These are phyloP conservation scores for Trachelus tabidus DNA, from an alignment of 2,888 invertebrate species.

Conservation along the genomic window DNA sequence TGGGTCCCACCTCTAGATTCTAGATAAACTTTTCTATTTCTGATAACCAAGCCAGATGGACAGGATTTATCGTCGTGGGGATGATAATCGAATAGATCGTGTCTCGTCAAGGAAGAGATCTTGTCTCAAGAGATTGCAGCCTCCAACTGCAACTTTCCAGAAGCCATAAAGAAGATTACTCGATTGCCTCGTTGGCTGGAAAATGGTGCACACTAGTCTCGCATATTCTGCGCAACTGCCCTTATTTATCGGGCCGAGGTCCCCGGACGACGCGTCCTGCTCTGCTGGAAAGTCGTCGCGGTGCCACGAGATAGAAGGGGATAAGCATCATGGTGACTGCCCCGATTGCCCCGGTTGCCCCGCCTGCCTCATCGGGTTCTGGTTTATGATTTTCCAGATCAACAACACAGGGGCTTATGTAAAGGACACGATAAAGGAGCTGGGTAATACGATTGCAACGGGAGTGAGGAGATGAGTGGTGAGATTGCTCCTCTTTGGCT, in stretches of 20 bases:
- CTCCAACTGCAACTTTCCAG: neutral
- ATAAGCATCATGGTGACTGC: conserved; percentile 4
- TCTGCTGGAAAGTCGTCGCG: neutral
- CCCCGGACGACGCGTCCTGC: neutral
- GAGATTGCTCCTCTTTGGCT: conserved; percentile 43
- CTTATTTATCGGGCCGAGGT: neutral
- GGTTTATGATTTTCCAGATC: conserved; percentile 8
- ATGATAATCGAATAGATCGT: neutral
- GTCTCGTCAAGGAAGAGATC: neutral
- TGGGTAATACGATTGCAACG: conserved; percentile 37
- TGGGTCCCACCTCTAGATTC: neutral
- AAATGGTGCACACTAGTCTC: conserved; percentile 3
- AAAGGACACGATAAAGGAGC: conserved; percentile 32
- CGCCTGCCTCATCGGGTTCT: neutral
- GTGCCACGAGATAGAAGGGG: neutral
- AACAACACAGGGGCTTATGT: conserved; percentile 5
- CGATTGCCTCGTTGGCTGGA: conserved; percentile 35
- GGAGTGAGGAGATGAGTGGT: conserved; percentile 48
- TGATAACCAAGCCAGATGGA: neutral
- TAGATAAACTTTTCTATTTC: neutral
- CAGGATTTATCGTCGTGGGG: neutral
- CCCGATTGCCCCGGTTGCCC: neutral
- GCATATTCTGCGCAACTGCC: neutral
- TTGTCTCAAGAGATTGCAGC: neutral
- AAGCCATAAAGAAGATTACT: conserved; percentile 42